phyloP scores from a whole-genome alignment of 1,140 invertebrate genomes.

The Parapsyche elsis region DNA sequence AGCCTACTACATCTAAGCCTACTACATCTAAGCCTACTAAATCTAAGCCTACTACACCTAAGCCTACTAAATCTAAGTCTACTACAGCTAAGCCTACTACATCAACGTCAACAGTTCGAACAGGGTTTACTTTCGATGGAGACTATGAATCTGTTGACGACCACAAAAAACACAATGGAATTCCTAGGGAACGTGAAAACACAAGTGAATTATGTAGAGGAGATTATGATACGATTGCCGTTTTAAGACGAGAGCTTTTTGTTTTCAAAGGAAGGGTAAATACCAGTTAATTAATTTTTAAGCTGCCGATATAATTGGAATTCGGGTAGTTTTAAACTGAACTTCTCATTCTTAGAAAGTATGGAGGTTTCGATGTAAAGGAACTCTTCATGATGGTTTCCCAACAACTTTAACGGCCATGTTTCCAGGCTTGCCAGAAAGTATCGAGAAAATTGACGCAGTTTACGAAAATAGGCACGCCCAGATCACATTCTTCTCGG shows the following conservation, averaged over 20 bases:
- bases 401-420: constrained; percentile 70
- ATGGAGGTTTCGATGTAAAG: constrained; percentile 70
- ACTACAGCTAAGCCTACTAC: constrained; percentile 15
- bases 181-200: constrained; percentile 46
- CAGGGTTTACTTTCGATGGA: constrained; percentile 59
- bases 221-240: constrained; percentile 74
- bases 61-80: constrained; percentile 6
- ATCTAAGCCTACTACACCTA: neutral
- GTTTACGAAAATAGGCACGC: constrained; percentile 79
- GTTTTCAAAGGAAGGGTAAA: constrained; percentile 79
- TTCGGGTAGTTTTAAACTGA: neutral
- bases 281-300: neutral
- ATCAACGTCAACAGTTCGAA: neutral
- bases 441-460: constrained; percentile 75
- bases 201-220: constrained; percentile 69
- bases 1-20: neutral
- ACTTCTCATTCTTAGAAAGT: constrained; percentile 64
- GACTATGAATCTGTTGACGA: constrained; percentile 66
- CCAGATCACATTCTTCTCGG: constrained; percentile 81
- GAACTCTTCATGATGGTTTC: constrained; percentile 70
- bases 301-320: neutral
- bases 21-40: constrained; percentile 2
- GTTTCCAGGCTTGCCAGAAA: constrained; percentile 71
- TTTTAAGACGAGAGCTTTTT: constrained; percentile 75
- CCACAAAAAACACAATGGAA: constrained; percentile 58